phyloP scores from a whole-genome alignment of 2,797 vertebrate genomes.

The Spinibarbus caldwelli region DNA sequence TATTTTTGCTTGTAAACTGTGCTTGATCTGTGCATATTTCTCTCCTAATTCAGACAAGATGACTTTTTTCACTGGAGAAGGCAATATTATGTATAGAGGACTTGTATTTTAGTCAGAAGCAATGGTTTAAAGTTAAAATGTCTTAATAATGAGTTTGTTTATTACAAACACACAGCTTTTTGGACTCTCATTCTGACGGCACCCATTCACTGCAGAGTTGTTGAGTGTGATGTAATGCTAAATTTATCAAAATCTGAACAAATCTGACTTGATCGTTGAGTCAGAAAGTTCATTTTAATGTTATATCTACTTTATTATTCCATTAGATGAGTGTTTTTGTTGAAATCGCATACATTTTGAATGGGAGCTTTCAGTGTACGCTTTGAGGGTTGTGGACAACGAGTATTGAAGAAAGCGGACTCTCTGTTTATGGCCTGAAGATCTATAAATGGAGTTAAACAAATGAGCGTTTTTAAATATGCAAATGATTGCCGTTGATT shows the following conservation, averaged over 20 bases:
- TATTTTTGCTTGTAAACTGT: background rate
- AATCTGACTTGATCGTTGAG: background rate
- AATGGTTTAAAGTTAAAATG: background rate
- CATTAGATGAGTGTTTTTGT: background rate
- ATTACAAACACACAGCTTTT: background rate
- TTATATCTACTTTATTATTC: background rate
- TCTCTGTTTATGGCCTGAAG: background rate
- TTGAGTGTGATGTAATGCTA: too few relatives aligned
- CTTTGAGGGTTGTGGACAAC: background rate
- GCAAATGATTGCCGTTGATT: background rate
- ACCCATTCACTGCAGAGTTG: background rate
- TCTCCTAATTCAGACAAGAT: background rate
- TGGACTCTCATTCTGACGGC: background rate
- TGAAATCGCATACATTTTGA: background rate
- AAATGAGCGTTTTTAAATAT: slow-evolving; percentile 2
- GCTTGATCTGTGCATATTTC: too few relatives aligned
- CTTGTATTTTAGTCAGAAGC: too few relatives aligned
- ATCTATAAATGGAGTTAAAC: background rate
- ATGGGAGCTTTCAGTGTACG: background rate
- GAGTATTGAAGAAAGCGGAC: background rate
- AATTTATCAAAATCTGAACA: background rate
- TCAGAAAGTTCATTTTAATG: background rate
- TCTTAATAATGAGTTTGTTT: background rate
- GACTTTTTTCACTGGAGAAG: background rate
- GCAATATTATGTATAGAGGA: background rate